Evolutionary conservation across 2,888 invertebrate genomes (phyloP), one percentile per base, ranked within the genome.

Genomic region (Keiferia lycopersicella): DNA sequence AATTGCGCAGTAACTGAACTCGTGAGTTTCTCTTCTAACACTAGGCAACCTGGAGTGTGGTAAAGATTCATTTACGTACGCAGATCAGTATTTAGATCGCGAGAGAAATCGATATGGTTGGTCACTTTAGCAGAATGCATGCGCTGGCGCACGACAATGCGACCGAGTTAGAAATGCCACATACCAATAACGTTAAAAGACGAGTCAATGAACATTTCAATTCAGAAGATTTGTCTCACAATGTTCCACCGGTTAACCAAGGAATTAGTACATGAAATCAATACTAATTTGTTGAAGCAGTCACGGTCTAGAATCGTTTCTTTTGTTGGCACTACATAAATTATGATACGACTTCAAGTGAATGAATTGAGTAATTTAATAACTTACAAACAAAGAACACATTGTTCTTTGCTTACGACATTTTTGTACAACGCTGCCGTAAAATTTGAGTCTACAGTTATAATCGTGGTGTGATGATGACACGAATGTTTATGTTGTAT

Each of bases 51-150:
- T 22, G 16, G 34, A 38, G 39, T 56, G 62, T 67, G 64, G 57
- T 8, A 56, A 34, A 34, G 56, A 56, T 30, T 56, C 16, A 56
- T 56, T 30, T 12, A 50, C 48, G 34, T 34, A 22, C 65, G 59
- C 62, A 53, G 53, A 53, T 53, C 38, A 38, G 51, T 72, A 74
- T 75, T 75, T 68, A 78, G 75, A 77, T 77, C 70, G 72, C 73
- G 68, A 75, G 82, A 80, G 86, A 87, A 84, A 87, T 81, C 68
- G 81, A 77, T 75, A 79, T 72, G 85, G 80, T 80, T 79, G 84
- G 84, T 76, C 83, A 81, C 73, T 68, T 76, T 71, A 66, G 30
- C 66, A 80, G 83, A 82, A 87, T 86, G 84, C 77, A 75, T 72
- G 73, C 68, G 71, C 72, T 67, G 74, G 74, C 72, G 78, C 73